Percentiles rank a stretch among this genome's conserved stretches.
Evolutionary conservation across 2,888 invertebrate species (phyloP).

Genomic region (Ashinkailepas kermadecensis): DNA sequence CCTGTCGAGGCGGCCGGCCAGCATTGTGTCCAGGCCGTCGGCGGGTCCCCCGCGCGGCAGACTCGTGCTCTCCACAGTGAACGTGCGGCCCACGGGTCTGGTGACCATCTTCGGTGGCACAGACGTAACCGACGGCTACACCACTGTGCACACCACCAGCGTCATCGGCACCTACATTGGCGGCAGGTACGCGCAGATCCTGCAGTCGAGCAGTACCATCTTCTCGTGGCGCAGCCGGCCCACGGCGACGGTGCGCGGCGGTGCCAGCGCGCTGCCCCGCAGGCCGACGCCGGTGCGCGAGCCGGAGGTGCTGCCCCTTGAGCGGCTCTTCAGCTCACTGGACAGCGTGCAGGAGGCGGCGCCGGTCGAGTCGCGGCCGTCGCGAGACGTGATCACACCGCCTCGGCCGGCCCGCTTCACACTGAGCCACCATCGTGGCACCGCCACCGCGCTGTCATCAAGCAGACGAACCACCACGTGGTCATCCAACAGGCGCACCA

Average conservation of each 20-base stretch:
- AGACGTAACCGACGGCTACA: slow-evolving; percentile 69
- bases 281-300: background rate
- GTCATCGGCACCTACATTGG: slow-evolving; percentile 77
- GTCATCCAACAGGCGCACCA: too few relatives aligned
- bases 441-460: too few relatives aligned
- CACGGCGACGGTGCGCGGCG: background rate
- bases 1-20: slow-evolving; percentile 49
- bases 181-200: slow-evolving; percentile 79
- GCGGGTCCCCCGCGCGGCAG: slow-evolving; percentile 75
- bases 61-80: slow-evolving; percentile 41
- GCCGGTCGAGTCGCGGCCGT: background rate
- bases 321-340: background rate
- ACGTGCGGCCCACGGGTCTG: slow-evolving; percentile 51
- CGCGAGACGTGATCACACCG: background rate
- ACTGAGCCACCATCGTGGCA: background rate
- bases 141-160: slow-evolving; percentile 78
- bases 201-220: slow-evolving; percentile 68
- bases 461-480: too few relatives aligned
- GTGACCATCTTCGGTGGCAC: slow-evolving; percentile 79
- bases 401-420: background rate
- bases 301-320: background rate
- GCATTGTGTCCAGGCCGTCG: slow-evolving; percentile 63
- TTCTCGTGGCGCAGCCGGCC: slow-evolving; percentile 38
- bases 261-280: background rate
- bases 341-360: background rate